Base-by-base conservation (phyloP, 2,888 invertebrate genomes). In the Machimus atricapillus region DNA sequence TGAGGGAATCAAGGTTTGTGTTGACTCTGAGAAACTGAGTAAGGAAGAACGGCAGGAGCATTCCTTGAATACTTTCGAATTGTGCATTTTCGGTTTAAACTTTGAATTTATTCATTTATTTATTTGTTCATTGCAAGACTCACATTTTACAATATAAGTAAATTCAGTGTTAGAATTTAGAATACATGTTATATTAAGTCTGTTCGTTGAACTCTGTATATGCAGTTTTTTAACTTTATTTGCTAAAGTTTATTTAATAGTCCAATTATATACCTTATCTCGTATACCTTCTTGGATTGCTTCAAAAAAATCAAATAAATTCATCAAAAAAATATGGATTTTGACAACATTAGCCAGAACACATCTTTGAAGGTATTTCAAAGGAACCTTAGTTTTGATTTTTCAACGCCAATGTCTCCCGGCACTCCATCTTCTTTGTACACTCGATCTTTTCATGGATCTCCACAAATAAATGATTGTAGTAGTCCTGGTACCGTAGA, bases 311-410 rank as follows among this genome's bases (percentile, higher is more conserved):
- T 66, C 19, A 31, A 16, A 56, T 2, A 31, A 46, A 34, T 56
- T 81, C 27, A 7, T 81, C 31, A n/a, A n/a, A 23, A 14, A 58
- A 83, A n/a, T 40, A 83, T 83, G 83, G 83, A 83, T 83, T 92
- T 92, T 91, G 92, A 92, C 90, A 92, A 91, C 91, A 91, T 92
- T 92, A 92, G 91, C 90, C 91, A 91, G 91, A 92, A 91, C 91
- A 91, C 91, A 91, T 92, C 92, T 90, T 91, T 92, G 90, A 92
- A 92, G 91, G 91, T 91, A 90, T 91, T 92, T 90, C 92, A 92
- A 92, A 91, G 92, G 91, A 92, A 92, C 90, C 91, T 92, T 90
- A 92, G 91, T 91, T 92, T 92, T 92, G 92, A 92, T 91, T 92
- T 92, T 91, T 92, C 92, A 90, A 91, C 92, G 91, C 92, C 92